phyloP scores from a whole-genome alignment of 1,140 invertebrate genomes.

The Lepidurus apus region DNA sequence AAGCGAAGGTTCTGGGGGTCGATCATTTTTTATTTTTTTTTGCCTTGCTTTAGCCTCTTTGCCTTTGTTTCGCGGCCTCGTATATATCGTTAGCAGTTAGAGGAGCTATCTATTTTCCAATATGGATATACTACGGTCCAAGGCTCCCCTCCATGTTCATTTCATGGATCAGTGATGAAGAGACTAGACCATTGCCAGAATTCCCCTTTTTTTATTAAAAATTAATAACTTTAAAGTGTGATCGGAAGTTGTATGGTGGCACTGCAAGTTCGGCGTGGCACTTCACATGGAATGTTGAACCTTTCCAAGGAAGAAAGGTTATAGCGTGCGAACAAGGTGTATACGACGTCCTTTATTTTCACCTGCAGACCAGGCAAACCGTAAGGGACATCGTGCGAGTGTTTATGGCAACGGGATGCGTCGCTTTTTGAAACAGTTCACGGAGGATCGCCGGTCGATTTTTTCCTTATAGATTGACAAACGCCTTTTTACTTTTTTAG shows the following conservation, averaged over 20 bases:
- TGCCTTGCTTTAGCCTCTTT: no score
- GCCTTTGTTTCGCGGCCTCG: no score
- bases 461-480: background rate
- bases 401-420: conserved; percentile 4
- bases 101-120: background rate
- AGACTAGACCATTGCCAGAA: background rate
- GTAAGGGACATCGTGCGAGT: background rate
- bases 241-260: no score
- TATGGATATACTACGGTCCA: background rate
- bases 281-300: background rate
- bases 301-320: background rate
- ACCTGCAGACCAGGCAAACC: background rate
- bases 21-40: background rate
- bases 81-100: no score
- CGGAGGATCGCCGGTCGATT: background rate
- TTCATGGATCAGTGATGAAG: background rate
- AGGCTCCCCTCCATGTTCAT: background rate
- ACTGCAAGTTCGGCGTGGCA: background rate
- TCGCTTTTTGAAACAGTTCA: background rate
- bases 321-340: conserved; percentile 17
- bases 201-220: no score
- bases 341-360: conserved; percentile 5
- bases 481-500: background rate
- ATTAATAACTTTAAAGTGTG: no score
- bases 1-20: background rate